Evolutionary conservation across 2,888 invertebrate genomes (phyloP).

Genomic region (Hoplodrina ambigua): DNA sequence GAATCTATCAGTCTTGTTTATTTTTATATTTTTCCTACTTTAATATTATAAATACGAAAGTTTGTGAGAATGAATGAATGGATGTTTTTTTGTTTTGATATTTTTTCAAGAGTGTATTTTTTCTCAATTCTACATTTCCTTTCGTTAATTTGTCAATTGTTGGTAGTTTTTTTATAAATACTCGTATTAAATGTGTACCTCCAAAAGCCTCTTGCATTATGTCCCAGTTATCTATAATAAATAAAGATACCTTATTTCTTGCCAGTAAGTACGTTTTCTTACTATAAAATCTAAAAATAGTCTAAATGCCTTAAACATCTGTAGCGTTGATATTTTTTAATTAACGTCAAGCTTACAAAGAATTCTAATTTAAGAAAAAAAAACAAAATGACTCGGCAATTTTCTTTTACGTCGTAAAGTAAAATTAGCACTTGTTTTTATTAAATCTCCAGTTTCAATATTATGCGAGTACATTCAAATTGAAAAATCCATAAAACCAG

Average conservation of each 20-base stretch:
- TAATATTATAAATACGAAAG: no score
- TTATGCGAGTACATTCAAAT: conserved; percentile 35
- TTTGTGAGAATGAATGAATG: no score
- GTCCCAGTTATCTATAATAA: no score
- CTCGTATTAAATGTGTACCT: no score
- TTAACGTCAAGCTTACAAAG: conserved; percentile 22
- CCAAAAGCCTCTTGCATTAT: no score
- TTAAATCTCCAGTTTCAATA: not conserved
- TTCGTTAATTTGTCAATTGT: no score
- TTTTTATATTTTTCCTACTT: not conserved
- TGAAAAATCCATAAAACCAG: conserved; percentile 26
- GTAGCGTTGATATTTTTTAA: conserved; percentile 21
- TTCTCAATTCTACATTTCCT: no score
- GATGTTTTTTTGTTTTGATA: no score
- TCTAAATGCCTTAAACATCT: not conserved
- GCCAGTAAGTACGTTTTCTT: no score
- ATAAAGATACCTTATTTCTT: no score
- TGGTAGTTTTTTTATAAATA: no score
- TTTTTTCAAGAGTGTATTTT: no score
- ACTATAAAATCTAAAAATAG: not conserved
- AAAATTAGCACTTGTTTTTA: conserved; percentile 13
- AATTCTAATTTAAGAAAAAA: not conserved
- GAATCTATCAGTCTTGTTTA: not conserved
- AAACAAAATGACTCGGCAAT: not conserved
- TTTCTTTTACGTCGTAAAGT: conserved; percentile 20